Percentiles rank a stretch among this genome's conserved stretches.
Evolutionary conservation across 2,888 invertebrate species (phyloP).

Genomic region (Allolobophora icterica): DNA sequence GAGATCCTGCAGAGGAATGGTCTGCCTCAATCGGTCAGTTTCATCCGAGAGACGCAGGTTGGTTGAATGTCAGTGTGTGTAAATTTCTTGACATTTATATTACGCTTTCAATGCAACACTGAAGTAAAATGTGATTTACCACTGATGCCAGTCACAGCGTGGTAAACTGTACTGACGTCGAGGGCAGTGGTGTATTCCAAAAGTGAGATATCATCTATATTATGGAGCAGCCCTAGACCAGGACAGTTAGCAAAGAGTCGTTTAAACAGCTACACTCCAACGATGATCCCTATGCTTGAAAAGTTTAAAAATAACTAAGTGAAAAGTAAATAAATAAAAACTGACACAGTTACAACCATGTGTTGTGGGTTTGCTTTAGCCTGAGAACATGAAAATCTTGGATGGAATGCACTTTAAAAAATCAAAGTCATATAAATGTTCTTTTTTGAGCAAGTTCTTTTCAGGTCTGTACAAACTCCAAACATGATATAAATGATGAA

Average conservation of each 20-base stretch:
- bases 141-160: too few species aligned
- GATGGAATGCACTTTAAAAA: not conserved
- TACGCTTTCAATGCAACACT: not conserved
- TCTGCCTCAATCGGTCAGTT: constrained; percentile 67
- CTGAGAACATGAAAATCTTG: constrained; percentile 17
- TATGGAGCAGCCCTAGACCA: too few species aligned
- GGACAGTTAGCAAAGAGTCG: too few species aligned
- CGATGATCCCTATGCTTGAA: too few species aligned
- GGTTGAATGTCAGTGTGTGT: constrained; percentile 18
- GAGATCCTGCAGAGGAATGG: constrained; percentile 69
- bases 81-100: not conserved
- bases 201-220: too few species aligned
- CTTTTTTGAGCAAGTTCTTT: not conserved
- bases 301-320: too few species aligned
- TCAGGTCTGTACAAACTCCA: not conserved
- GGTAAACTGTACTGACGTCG: too few species aligned
- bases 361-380: not conserved
- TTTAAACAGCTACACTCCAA: too few species aligned
- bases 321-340: too few species aligned
- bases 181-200: too few species aligned
- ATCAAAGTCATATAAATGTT: not conserved
- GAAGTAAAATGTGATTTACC: too few species aligned
- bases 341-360: not conserved
- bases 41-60: constrained; percentile 66
- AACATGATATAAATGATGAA: not conserved